A percentile compares a stretch with the other conserved stretches of the same genome.
These are phyloP conservation scores for Carassius gibelio DNA, from an alignment of 2,113 vertebrate genomes.

Conservation along the genomic window DNA sequence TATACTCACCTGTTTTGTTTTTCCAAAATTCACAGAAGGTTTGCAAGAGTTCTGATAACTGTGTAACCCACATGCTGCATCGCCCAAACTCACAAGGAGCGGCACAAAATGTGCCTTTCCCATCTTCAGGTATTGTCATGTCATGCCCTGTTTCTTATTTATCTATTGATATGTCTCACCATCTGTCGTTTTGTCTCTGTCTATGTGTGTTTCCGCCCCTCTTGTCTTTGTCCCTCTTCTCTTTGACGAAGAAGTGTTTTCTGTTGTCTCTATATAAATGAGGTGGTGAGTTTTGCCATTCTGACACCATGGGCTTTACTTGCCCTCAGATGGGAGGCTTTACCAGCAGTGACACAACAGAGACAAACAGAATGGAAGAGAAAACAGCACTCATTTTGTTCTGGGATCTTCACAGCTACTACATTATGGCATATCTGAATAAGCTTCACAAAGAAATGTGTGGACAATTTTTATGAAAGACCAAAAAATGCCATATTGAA, in stretches of 20 bases:
- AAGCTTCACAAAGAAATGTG: background rate
- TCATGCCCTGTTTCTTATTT: slow-evolving; percentile 33
- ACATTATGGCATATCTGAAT: background rate
- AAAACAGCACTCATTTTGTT: slow-evolving; percentile 23
- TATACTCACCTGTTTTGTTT: background rate
- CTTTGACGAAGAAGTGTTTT: slow-evolving; percentile 47
- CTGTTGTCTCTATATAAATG: slow-evolving; percentile 45
- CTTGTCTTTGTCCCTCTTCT: slow-evolving; percentile 6
- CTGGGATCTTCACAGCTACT: background rate
- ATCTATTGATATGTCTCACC: slow-evolving; percentile 46
- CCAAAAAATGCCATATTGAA: background rate
- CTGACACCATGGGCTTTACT: slow-evolving; percentile 33
- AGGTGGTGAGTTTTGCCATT: slow-evolving; percentile 36
- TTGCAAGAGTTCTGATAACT: background rate
- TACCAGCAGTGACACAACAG: slow-evolving; percentile 19
- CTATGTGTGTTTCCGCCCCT: slow-evolving; percentile 30
- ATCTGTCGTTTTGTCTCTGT: slow-evolving; percentile 46
- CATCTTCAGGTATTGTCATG: slow-evolving; percentile 33
- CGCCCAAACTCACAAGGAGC: background rate
- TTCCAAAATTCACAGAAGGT: slow-evolving; percentile 1
- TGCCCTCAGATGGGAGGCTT: slow-evolving; percentile 10
- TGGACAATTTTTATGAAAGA: background rate
- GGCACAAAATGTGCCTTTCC: slow-evolving; percentile 13
- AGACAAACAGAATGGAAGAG: slow-evolving; percentile 1
- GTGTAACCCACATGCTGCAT: background rate